Conservation (phyloP, 2,113 vertebrate genomes). For the Choloepus hoffmanni region DNA sequence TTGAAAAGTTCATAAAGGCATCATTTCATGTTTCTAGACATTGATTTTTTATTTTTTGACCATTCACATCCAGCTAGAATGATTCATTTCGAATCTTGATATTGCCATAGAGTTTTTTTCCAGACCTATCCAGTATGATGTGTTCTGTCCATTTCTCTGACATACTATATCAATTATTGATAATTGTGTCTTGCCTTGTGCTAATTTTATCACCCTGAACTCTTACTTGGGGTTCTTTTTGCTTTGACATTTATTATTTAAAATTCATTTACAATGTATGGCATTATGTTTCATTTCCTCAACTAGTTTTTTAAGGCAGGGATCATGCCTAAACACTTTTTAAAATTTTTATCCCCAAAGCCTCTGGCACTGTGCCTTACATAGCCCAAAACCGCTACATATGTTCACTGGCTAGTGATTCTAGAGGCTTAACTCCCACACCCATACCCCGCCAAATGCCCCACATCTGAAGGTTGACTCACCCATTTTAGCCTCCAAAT, state of each 20-base stretch:
- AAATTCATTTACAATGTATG: conserved; percentile 28
- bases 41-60: no score
- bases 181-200: conserved; percentile 22
- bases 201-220: conserved; percentile 51
- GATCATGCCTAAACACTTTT: not conserved
- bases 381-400: not conserved
- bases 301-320: not conserved
- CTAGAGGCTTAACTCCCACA: not conserved
- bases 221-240: conserved; percentile 28
- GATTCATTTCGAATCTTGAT: not conserved
- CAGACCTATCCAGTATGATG: not conserved
- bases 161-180: conserved; percentile 41
- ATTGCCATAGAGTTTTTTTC: not conserved
- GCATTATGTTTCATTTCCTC: not conserved
- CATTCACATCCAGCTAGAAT: not conserved
- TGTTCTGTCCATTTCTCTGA: not conserved
- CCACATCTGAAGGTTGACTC: not conserved
- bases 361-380: not conserved
- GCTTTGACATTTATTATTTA: conserved; percentile 36
- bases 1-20: not conserved
- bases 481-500: not conserved
- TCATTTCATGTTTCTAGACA: not conserved
- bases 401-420: not conserved
- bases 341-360: not conserved
- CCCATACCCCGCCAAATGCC: no score